Conservation (phyloP, 2,113 vertebrate species). For the Indri indri region DNA sequence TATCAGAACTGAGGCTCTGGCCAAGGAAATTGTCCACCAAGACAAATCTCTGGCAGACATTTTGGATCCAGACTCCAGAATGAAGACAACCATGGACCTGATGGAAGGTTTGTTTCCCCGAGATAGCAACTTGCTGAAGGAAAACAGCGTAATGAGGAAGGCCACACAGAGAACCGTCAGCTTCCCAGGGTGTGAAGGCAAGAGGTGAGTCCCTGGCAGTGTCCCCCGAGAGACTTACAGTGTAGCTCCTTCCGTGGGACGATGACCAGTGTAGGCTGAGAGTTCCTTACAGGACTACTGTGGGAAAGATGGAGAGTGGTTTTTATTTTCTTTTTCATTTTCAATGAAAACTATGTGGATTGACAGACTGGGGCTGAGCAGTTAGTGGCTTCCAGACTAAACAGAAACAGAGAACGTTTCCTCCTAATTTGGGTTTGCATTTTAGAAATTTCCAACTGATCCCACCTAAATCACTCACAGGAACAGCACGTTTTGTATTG, state of each 20-base stretch:
- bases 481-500: neutral
- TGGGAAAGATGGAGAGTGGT: neutral
- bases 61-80: conserved; percentile 90
- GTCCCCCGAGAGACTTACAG: neutral
- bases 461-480: neutral
- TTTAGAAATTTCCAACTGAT: conserved; percentile 6
- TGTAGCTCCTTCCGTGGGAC: neutral
- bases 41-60: conserved; percentile 92
- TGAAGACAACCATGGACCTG: conserved; percentile 93
- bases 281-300: neutral
- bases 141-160: conserved; percentile 76
- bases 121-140: conserved; percentile 78
- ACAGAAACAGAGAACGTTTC: conserved; percentile 23
- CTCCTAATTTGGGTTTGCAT: neutral
- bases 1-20: conserved; percentile 88
- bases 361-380: neutral
- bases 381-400: conserved; percentile 37
- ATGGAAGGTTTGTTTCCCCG: conserved; percentile 94
- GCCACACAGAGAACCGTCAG: conserved; percentile 71
- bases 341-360: neutral
- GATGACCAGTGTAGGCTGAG: neutral
- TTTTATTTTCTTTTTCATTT: conserved; percentile 46
- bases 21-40: conserved; percentile 89
- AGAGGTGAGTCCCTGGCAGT: conserved; percentile 72
- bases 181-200: neutral